Conservation (phyloP, 2,113 vertebrate genomes). For the Sula dactylatra region DNA sequence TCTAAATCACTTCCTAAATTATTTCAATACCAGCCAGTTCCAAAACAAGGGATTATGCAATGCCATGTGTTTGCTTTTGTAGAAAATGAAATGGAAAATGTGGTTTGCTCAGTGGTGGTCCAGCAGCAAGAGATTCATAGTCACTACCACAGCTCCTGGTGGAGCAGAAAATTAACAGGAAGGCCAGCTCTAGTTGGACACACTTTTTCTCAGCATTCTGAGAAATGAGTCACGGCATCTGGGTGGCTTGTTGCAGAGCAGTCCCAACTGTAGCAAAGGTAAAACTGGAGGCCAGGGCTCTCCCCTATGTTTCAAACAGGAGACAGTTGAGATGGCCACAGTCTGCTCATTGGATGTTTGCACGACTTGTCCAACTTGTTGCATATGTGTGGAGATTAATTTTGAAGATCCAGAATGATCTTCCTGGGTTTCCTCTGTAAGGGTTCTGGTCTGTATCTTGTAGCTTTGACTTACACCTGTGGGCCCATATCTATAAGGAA, state of each 20-base stretch:
- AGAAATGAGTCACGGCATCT: not conserved
- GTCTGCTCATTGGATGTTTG: not conserved
- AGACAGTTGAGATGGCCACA: not conserved
- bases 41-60: not conserved
- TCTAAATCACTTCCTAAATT: not conserved
- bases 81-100: not conserved
- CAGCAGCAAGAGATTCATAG: not conserved
- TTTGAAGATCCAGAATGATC: not conserved
- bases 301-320: not conserved
- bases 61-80: conserved; percentile 26
- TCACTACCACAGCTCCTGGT: not conserved
- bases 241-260: not conserved
- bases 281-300: not conserved
- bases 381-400: not conserved
- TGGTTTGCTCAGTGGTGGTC: not conserved
- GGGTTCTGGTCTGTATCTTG: not conserved
- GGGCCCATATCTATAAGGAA: not conserved
- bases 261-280: not conserved
- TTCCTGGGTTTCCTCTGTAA: not conserved
- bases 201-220: not conserved
- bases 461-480: not conserved
- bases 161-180: not conserved
- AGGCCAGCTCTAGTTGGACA: not conserved
- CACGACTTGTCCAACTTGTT: not conserved
- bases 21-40: not conserved